Evolutionary conservation across 2,888 invertebrate species (phyloP).

Genomic region (Automeris io): DNA sequence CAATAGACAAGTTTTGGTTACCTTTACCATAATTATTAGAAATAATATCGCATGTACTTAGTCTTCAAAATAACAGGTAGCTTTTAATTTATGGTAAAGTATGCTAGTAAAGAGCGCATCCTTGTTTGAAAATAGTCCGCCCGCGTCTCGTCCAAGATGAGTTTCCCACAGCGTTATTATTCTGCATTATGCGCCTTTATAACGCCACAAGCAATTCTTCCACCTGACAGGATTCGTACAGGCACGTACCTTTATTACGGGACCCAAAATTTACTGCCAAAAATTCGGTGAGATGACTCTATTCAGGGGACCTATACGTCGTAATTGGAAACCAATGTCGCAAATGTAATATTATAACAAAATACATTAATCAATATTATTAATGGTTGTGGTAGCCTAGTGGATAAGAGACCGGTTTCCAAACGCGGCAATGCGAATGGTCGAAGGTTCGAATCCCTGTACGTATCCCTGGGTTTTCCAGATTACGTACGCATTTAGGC

Average conservation of each 20-base stretch:
- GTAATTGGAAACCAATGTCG: slow-evolving; percentile 1
- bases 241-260: slow-evolving; percentile 2
- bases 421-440: too few species aligned
- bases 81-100: background rate
- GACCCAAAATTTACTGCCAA: slow-evolving; percentile 2
- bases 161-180: slow-evolving; percentile 4
- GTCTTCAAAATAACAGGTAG: too few species aligned
- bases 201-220: slow-evolving; percentile 3
- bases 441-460: too few species aligned
- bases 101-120: background rate
- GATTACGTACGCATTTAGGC: too few species aligned
- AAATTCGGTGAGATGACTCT: background rate
- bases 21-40: too few species aligned
- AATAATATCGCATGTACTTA: too few species aligned
- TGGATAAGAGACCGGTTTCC: too few species aligned
- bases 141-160: slow-evolving; percentile 2
- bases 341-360: too few species aligned
- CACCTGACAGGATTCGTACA: slow-evolving; percentile 1
- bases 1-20: too few species aligned
- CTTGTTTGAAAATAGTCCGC: background rate
- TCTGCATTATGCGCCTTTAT: slow-evolving; percentile 5
- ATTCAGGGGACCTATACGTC: background rate
- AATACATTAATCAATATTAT: too few species aligned
- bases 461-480: too few species aligned
- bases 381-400: too few species aligned